Conservation (phyloP, 2,797 vertebrate species). For the Pangasius sanitwongsei region DNA sequence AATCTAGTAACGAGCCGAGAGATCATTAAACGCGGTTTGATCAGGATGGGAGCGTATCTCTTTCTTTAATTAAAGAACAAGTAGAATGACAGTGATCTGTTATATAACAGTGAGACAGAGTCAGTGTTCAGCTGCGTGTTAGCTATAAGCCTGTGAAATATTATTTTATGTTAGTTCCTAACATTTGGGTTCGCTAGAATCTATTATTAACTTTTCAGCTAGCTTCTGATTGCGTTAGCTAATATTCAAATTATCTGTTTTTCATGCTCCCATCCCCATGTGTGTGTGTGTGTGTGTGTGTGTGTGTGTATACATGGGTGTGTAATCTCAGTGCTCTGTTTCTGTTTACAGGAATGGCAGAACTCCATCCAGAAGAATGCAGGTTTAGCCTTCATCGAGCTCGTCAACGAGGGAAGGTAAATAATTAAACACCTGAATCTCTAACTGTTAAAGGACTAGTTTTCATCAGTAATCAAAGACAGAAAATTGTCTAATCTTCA, state of each 20-base stretch:
- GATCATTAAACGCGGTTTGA: slow-evolving; percentile 67
- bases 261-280: background rate
- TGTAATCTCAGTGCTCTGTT: slow-evolving; percentile 15
- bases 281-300: slow-evolving; percentile 39
- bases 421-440: slow-evolving; percentile 37
- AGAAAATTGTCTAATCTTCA: background rate
- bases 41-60: slow-evolving; percentile 70
- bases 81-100: background rate
- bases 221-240: background rate
- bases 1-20: slow-evolving; percentile 79
- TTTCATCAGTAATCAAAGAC: background rate
- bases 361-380: slow-evolving; percentile 97
- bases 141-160: background rate
- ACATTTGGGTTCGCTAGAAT: background rate
- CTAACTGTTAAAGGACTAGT: no score
- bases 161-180: background rate
- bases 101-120: background rate
- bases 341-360: slow-evolving; percentile 85
- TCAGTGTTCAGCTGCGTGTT: background rate
- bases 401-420: slow-evolving; percentile 94
- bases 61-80: slow-evolving; percentile 75
- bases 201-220: background rate
- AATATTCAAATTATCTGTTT: background rate
- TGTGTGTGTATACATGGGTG: background rate
- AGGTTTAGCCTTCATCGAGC: slow-evolving; percentile 91